Evolutionary conservation across 2,797 vertebrate genomes (phyloP).

Genomic region (Pseudomugil gertrudae): DNA sequence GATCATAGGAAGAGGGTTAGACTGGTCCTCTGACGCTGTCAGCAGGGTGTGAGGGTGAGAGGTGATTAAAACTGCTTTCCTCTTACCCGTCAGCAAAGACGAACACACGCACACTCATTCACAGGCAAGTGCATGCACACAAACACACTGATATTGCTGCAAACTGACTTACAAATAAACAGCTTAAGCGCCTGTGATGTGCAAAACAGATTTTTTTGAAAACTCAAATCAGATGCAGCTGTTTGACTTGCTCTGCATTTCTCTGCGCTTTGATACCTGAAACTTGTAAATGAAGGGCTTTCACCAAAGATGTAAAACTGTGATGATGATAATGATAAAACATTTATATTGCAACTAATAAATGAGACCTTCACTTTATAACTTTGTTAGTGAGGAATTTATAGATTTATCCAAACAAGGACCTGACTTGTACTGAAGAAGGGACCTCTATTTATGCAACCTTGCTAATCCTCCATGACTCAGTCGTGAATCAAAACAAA

Average conservation of each 20-base stretch:
- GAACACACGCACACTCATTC: conserved; percentile 7
- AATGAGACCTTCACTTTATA: background rate
- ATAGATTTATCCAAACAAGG: background rate
- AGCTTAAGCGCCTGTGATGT: conserved; percentile 79
- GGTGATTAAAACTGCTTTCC: conserved; percentile 79
- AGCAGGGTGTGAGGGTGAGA: conserved; percentile 73
- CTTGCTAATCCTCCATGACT: conserved; percentile 12
- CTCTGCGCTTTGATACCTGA: conserved; percentile 38
- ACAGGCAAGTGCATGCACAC: conserved; percentile 10
- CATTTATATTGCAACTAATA: background rate
- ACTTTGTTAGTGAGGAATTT: background rate
- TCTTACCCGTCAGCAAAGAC: conserved; percentile 72
- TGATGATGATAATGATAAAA: background rate
- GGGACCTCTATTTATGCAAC: conserved; percentile 4
- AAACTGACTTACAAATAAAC: conserved; percentile 75
- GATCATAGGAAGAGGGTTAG: conserved; percentile 71
- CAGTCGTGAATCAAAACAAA: background rate
- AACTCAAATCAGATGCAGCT: conserved; percentile 40
- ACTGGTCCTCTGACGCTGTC: conserved; percentile 70
- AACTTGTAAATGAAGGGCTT: conserved; percentile 22
- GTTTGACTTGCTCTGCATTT: conserved; percentile 64
- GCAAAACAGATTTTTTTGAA: conserved; percentile 71
- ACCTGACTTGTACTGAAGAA: background rate
- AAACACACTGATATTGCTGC: conserved; percentile 50
- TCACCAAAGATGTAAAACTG: conserved; percentile 23